Evolutionary conservation across 2,113 vertebrate genomes (phyloP).

Genomic region (Dendrocopos noguchii): DNA sequence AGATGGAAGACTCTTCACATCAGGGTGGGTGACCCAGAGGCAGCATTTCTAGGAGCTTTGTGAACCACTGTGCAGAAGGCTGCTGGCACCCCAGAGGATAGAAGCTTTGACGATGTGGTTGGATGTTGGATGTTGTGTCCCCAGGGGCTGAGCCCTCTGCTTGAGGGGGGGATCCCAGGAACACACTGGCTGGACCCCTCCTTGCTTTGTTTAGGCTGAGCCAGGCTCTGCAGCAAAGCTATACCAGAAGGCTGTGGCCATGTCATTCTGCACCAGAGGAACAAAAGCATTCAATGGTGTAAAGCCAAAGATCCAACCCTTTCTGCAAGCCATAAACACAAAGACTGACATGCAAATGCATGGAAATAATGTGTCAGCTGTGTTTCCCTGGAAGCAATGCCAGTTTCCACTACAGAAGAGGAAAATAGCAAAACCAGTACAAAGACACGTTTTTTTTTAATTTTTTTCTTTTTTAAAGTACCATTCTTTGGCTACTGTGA

Average conservation of each 20-base stretch:
- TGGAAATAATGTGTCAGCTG: not conserved
- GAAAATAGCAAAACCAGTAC: not conserved
- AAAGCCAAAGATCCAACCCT: not conserved
- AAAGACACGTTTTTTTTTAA: not conserved
- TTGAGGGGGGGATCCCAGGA: accelerated
- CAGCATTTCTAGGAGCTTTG: not conserved
- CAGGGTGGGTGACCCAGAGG: not conserved
- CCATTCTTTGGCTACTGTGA: not conserved
- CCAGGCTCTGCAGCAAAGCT: not conserved
- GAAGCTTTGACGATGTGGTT: not conserved
- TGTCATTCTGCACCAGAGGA: accelerated
- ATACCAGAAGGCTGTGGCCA: not conserved
- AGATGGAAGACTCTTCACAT: not conserved
- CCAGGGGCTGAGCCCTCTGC: not conserved
- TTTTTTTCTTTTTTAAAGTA: no score
- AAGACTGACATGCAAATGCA: not conserved
- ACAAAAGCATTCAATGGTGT: not conserved
- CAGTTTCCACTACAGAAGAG: not conserved
- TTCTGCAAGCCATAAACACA: not conserved
- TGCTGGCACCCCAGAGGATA: not conserved
- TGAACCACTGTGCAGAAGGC: not conserved
- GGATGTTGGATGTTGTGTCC: not conserved
- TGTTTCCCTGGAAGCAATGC: not conserved
- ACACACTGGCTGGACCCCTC: accelerated
- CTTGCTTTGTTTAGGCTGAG: not conserved